phyloP scores from a whole-genome alignment of 2,113 vertebrate species.

The Pterophyllum scalare region DNA sequence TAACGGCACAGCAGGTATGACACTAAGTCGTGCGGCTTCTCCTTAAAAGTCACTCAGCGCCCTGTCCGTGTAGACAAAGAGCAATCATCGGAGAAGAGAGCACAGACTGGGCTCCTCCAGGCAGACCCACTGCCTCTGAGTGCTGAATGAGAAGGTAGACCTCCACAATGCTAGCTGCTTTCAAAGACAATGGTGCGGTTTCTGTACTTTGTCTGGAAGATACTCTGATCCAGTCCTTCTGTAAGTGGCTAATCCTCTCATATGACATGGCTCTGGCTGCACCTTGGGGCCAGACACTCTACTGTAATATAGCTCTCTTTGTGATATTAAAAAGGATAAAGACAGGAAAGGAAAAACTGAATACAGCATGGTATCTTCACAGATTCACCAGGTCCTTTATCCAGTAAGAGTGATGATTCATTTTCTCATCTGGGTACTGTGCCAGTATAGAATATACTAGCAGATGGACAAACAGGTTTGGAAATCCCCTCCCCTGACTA shows the following conservation, averaged over 20 bases:
- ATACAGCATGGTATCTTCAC: neutral
- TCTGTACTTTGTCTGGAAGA: constrained; percentile 36
- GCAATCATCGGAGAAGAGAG: constrained; percentile 24
- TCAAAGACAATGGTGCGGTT: constrained; percentile 26
- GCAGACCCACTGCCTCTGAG: neutral
- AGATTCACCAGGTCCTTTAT: neutral
- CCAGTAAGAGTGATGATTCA: neutral
- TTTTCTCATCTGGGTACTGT: neutral
- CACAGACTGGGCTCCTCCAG: constrained; percentile 8
- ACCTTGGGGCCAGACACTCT: neutral
- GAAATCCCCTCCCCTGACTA: neutral
- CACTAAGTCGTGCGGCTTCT: constrained; percentile 30
- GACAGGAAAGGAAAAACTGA: neutral
- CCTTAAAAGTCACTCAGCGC: constrained; percentile 40
- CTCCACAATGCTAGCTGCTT: neutral
- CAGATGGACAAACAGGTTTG: neutral
- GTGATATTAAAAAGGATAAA: constrained; percentile 11
- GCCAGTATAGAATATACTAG: neutral
- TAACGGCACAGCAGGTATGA: constrained; percentile 52
- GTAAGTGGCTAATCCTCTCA: constrained; percentile 55
- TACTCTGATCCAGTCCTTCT: constrained; percentile 46
- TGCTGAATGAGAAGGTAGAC: neutral
- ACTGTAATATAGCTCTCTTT: neutral
- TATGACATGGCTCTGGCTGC: constrained; percentile 22
- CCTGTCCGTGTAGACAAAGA: constrained; percentile 22